A percentile compares a stretch with the other conserved stretches of the same genome.
Evolutionary conservation across 2,113 vertebrate species (phyloP).

Genomic region (Serinus canaria): DNA sequence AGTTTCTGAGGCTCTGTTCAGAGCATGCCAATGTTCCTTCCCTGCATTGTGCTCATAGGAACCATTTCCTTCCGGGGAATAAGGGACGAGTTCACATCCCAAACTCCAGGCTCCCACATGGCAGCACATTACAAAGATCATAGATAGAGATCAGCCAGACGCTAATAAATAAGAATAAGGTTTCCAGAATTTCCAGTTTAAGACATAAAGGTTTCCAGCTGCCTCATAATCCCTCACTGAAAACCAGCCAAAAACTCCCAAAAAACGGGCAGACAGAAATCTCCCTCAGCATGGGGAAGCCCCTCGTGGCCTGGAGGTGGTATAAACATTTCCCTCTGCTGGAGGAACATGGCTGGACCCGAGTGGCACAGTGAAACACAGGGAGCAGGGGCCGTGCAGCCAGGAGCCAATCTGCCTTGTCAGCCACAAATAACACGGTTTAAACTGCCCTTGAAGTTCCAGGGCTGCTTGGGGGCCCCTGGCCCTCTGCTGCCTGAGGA

Average conservation of each 20-base stretch:
- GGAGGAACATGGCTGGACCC: neutral
- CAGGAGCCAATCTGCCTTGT: rapidly evolving
- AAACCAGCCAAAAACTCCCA: constrained; percentile 10
- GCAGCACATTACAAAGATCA: constrained; percentile 43
- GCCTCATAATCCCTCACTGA: constrained; percentile 27
- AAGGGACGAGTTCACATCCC: constrained; percentile 29
- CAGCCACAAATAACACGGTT: rapidly evolving
- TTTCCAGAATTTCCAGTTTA: constrained; percentile 52
- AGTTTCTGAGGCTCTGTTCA: neutral
- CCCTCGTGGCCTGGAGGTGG: neutral
- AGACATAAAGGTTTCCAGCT: constrained; percentile 49
- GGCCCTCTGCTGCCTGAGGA: neutral
- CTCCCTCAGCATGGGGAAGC: neutral
- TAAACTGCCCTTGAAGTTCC: neutral
- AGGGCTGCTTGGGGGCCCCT: neutral
- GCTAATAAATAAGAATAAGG: constrained; percentile 32
- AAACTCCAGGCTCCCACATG: constrained; percentile 25
- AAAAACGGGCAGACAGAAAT: neutral
- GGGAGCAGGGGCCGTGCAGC: neutral
- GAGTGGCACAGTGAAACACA: neutral
- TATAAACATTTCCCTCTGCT: neutral
- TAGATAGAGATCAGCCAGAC: constrained; percentile 48
- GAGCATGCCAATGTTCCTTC: constrained; percentile 42
- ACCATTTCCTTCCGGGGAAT: constrained; percentile 31
- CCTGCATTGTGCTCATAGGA: constrained; percentile 53